phyloP scores from a whole-genome alignment of 35 echinoderm and acorn worm genomes.

The Ptychodera flava region DNA sequence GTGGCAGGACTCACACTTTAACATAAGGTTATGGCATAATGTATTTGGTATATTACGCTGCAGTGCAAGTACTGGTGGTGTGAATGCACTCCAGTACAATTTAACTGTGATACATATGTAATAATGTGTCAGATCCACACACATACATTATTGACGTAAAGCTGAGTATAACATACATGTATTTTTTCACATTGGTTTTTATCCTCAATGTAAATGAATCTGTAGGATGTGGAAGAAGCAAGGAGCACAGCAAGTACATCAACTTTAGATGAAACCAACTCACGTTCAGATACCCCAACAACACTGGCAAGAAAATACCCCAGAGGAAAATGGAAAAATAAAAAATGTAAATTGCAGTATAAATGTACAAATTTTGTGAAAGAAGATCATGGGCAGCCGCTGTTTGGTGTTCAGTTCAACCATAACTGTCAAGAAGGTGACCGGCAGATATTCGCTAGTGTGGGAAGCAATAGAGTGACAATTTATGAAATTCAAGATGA shows the following conservation, averaged over 20 bases:
- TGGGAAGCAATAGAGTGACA: slow-evolving; percentile 84
- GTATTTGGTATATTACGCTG: no score
- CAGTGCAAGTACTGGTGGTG: no score
- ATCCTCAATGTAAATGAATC: no score
- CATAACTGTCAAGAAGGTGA: slow-evolving; percentile 71
- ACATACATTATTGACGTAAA: no score
- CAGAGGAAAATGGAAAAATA: slow-evolving; percentile 34
- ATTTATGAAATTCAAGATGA: slow-evolving; percentile 82
- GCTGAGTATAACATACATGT: no score
- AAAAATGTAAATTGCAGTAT: slow-evolving; percentile 65
- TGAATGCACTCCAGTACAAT: no score
- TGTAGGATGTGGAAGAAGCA: slow-evolving; percentile 71
- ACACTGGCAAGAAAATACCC: slow-evolving; percentile 20
- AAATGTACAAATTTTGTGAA: slow-evolving; percentile 70
- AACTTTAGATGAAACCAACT: slow-evolving; percentile 61
- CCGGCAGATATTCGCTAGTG: slow-evolving; percentile 61
- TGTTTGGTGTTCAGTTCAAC: slow-evolving; percentile 91
- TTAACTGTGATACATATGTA: no score
- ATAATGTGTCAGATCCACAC: no score
- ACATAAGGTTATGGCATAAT: no score
- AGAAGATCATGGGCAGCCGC: slow-evolving; percentile 94
- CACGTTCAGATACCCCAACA: slow-evolving; percentile 82
- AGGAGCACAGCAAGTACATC: slow-evolving; percentile 75
- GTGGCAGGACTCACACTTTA: no score
- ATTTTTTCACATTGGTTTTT: slow-evolving; percentile 6